These are phyloP conservation scores for Zaprionus inermis DNA, from an alignment of 1,140 invertebrate species.

Conservation along the genomic window DNA sequence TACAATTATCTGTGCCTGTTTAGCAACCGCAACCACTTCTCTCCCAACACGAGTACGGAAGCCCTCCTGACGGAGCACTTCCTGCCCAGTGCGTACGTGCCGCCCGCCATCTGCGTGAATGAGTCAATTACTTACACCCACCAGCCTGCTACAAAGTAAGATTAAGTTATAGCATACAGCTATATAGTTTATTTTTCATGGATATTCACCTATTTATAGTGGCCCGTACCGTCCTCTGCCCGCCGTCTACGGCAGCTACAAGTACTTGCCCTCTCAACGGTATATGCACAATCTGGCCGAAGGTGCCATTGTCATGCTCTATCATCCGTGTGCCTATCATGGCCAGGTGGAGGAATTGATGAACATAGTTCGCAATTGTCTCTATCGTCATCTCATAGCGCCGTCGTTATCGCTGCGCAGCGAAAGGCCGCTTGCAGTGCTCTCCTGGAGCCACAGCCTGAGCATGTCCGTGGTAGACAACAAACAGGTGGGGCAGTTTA, in stretches of 20 bases:
- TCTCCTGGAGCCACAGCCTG: slow-evolving; percentile 91
- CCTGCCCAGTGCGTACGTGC: slow-evolving; percentile 87
- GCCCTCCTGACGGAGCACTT: slow-evolving; percentile 86
- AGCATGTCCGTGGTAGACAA: slow-evolving; percentile 89
- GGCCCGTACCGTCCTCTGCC: slow-evolving; percentile 92
- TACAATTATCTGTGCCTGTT: slow-evolving; percentile 86
- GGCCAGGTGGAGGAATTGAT: slow-evolving; percentile 88
- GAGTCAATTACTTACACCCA: slow-evolving; percentile 88
- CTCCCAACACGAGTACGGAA: slow-evolving; percentile 84
- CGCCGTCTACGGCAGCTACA: slow-evolving; percentile 93
- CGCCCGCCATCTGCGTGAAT: slow-evolving; percentile 89
- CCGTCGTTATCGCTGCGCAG: slow-evolving; percentile 87
- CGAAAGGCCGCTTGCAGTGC: slow-evolving; percentile 89
- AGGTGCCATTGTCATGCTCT: slow-evolving; percentile 93
- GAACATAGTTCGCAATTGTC: slow-evolving; percentile 88
- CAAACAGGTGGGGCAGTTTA: slow-evolving; percentile 87
- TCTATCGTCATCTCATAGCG: slow-evolving; percentile 92
- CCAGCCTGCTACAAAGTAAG: slow-evolving; percentile 88
- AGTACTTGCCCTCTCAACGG: slow-evolving; percentile 91
- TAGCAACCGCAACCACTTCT: slow-evolving; percentile 81
- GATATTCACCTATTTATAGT: slow-evolving; percentile 85
- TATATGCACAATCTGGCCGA: slow-evolving; percentile 95
- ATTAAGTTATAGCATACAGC: neutral
- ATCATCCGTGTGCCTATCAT: slow-evolving; percentile 93
- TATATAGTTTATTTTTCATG: neutral